Evolutionary conservation across 2,113 vertebrate species (phyloP), one percentile per base, ranked within the genome.

Genomic region (Artemisiospiza belli): DNA sequence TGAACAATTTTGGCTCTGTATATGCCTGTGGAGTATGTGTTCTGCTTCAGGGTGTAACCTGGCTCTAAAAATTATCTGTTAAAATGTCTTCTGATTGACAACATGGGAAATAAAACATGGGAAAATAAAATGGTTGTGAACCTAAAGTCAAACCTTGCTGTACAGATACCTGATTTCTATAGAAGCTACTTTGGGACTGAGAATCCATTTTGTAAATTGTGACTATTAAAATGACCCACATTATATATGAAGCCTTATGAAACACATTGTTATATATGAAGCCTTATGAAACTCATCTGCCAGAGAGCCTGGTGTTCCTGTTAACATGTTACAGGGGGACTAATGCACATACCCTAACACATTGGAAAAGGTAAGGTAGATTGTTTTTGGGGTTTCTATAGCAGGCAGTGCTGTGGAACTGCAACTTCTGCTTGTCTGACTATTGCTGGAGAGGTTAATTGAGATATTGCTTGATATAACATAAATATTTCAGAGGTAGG

Each of bases 401-500:
- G 41, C 43, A 44, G 25, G 15, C 20, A 16, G 16, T 87, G 62
- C 22, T 46, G 39, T 54, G 37, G 20, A 83, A 25, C 43, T 73
- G 13, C 64, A 72, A 27, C 54, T 93, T 82, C 66, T 77, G 10
- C 33, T 73, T 25, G 41, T 90, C 62, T 91, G 44, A 25, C 83
- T 66, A 3, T 69, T 89, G 44, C 66, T 89, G n/a, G 82, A 30
- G 58, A 84, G 33, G 62, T 90, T 91, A 89, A 69, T 61, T 80
- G 72, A 93, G 68, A 77, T 88, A 88, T 30, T 77, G 28, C 52
- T 94, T 90, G 59, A 67, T 83, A 55, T 15, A 77, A 68, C 41
- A 30, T 61, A 59, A 92, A 74, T 93, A 81, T 77, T 96, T 94
- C 63, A 67, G 68, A 90, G 43, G 15, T 90, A 84, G 68, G 35